Percentiles rank a stretch among this genome's conserved stretches.
Conservation (phyloP, 1,140 invertebrate species). For the Anthonomus grandis region DNA sequence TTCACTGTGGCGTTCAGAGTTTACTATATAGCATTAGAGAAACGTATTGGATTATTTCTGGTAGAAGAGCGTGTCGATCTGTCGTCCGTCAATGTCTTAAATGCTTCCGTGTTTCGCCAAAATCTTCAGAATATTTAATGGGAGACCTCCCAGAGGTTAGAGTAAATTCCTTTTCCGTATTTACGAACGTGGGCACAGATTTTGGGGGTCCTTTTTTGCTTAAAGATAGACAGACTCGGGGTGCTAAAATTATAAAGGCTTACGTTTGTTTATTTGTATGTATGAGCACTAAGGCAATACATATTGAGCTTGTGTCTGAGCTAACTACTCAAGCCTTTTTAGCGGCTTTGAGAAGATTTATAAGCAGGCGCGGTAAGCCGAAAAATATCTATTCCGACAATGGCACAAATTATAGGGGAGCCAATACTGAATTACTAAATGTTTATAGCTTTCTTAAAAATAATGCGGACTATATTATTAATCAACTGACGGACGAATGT, state of each 20-base stretch:
- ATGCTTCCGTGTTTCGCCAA: slow-evolving; percentile 24
- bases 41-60: slow-evolving; percentile 28
- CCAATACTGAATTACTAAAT: slow-evolving; percentile 30
- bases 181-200: slow-evolving; percentile 23
- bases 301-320: slow-evolving; percentile 39
- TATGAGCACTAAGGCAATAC: slow-evolving; percentile 30
- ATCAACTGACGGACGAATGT: neutral
- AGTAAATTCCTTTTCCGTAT: slow-evolving; percentile 28
- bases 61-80: slow-evolving; percentile 7
- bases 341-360: neutral
- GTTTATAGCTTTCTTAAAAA: slow-evolving; percentile 4
- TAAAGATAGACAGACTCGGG: slow-evolving; percentile 7
- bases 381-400: neutral
- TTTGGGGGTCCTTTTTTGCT: slow-evolving; percentile 11
- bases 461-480: neutral
- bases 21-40: slow-evolving; percentile 26
- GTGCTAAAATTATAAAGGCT: too few relatives aligned
- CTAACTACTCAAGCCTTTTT: slow-evolving; percentile 27
- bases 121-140: slow-evolving; percentile 14
- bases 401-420: slow-evolving; percentile 9
- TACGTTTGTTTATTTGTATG: slow-evolving; percentile 25
- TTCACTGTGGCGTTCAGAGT: slow-evolving; percentile 37
- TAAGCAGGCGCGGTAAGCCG: neutral
- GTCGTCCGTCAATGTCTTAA: slow-evolving; percentile 1
- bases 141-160: slow-evolving; percentile 8